These are phyloP conservation scores for Phalacrocorax aristotelis DNA, from an alignment of 2,113 vertebrate genomes.

Conservation along the genomic window DNA sequence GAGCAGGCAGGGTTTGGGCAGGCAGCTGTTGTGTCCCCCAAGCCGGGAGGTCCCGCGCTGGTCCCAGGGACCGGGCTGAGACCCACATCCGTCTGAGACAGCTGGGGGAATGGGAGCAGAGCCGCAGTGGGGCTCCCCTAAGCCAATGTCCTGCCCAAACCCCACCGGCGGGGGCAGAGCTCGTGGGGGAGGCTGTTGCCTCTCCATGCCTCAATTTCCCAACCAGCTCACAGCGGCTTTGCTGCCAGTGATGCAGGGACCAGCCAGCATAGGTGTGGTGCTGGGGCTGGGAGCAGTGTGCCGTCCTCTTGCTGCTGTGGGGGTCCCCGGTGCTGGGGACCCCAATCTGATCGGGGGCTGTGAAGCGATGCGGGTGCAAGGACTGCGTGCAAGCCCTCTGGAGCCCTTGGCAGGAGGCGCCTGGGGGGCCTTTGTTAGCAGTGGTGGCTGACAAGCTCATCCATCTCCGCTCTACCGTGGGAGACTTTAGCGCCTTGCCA, in stretches of 20 bases:
- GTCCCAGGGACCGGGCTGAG: slow-evolving; percentile 17
- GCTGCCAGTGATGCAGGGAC: no score
- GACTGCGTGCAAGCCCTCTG: fast-evolving
- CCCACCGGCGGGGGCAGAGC: neutral
- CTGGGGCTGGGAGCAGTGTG: no score
- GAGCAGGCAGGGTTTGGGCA: neutral
- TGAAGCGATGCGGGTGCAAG: neutral
- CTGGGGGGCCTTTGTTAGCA: neutral
- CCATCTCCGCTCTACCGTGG: fast-evolving
- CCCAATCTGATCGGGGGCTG: neutral
- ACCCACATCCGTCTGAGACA: neutral
- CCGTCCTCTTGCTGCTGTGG: no score
- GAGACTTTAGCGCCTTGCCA: neutral
- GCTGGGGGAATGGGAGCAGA: neutral
- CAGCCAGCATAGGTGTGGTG: no score
- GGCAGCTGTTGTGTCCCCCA: neutral
- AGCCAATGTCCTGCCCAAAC: neutral
- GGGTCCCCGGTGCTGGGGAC: fast-evolving
- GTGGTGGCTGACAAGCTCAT: neutral
- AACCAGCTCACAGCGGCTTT: no score
- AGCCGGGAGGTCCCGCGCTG: neutral
- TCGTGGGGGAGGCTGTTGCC: neutral
- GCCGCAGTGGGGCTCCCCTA: fast-evolving
- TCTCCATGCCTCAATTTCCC: neutral
- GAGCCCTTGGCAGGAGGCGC: neutral